Evolutionary conservation across 2,797 vertebrate species (phyloP).

Genomic region (Pantherophis vulpinus): DNA sequence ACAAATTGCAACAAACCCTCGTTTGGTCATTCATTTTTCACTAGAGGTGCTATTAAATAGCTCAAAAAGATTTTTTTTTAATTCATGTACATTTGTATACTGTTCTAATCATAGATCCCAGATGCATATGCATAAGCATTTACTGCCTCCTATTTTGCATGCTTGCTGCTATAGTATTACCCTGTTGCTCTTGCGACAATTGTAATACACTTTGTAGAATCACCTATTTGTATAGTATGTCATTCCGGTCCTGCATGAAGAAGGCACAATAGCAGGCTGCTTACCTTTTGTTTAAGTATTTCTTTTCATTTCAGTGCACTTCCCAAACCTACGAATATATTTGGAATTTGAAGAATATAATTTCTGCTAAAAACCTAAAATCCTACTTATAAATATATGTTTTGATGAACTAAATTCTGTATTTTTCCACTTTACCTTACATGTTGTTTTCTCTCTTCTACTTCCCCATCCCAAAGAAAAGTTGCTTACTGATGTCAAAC

Average conservation of each 20-base stretch:
- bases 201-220: background rate
- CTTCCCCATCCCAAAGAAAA: constrained; percentile 23
- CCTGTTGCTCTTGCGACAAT: background rate
- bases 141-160: background rate
- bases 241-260: constrained; percentile 54
- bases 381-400: constrained; percentile 10
- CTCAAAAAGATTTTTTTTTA: constrained; percentile 46
- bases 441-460: background rate
- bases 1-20: constrained; percentile 14
- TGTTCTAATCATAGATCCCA: background rate
- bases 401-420: constrained; percentile 11
- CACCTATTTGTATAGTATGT: constrained; percentile 36
- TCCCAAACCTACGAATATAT: constrained; percentile 18
- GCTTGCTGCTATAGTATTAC: background rate
- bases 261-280: constrained; percentile 59
- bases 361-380: constrained; percentile 16
- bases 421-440: background rate
- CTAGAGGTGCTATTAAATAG: constrained; percentile 59
- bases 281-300: constrained; percentile 55
- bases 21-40: constrained; percentile 43
- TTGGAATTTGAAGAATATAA: constrained; percentile 2
- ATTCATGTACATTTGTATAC: constrained; percentile 3
- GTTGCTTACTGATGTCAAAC: background rate
- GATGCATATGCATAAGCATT: background rate
- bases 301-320: constrained; percentile 50